A percentile compares a stretch with the other conserved stretches of the same genome.
These are phyloP conservation scores for Peromyscus polionotus DNA, from an alignment of 2,113 vertebrate genomes.

Conservation along the genomic window DNA sequence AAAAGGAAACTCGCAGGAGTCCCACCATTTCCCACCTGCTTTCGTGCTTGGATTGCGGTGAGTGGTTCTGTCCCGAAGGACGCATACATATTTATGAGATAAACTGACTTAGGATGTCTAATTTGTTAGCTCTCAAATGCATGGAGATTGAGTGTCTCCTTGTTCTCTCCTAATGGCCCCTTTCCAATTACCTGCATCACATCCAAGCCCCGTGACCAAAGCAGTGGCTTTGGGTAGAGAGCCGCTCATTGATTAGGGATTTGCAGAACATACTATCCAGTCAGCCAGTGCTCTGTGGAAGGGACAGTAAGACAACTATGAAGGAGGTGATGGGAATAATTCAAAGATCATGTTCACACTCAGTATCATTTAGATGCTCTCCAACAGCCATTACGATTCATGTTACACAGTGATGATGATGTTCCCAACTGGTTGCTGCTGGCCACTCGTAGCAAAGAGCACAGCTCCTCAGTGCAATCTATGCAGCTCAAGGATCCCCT, in stretches of 20 bases:
- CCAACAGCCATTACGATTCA: too few species aligned
- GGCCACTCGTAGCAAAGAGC: neutral
- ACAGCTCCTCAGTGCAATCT: neutral
- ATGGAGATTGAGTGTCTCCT: neutral
- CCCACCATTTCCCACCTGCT: neutral
- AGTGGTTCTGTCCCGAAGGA: conserved; percentile 13
- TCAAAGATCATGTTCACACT: neutral
- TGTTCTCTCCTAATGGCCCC: neutral
- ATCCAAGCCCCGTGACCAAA: neutral
- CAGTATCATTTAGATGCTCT: neutral
- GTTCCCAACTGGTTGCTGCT: neutral
- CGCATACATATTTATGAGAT: conserved; percentile 42
- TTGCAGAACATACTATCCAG: neutral
- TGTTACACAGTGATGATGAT: neutral
- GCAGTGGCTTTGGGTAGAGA: neutral
- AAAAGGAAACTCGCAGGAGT: neutral
- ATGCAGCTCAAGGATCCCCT: neutral
- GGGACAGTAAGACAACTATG: neutral
- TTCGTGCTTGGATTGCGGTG: neutral
- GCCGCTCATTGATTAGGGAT: neutral
- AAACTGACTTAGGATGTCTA: neutral
- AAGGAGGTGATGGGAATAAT: too few species aligned
- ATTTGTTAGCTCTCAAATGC: conserved; percentile 28
- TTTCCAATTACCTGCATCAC: neutral
- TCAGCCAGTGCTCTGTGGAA: too few species aligned